Conservation (phyloP, 2,113 vertebrate genomes). For the Nibea coibor region DNA sequence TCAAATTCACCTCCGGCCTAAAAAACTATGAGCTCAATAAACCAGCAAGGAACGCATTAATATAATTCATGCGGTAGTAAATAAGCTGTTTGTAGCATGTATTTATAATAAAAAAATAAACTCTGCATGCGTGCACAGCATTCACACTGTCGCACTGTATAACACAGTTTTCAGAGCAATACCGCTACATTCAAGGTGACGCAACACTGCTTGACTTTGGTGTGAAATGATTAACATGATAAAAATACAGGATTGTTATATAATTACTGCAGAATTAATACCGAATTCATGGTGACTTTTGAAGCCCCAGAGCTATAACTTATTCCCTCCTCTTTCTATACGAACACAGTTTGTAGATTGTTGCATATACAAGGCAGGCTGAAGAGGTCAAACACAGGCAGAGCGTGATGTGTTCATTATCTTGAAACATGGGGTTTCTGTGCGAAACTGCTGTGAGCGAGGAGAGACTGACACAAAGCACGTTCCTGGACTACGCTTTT, state of each 20-base stretch:
- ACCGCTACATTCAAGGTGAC: background rate
- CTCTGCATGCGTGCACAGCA: background rate
- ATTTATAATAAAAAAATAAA: background rate
- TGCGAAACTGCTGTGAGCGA: background rate
- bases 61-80: background rate
- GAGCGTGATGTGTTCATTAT: constrained; percentile 26
- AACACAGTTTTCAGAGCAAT: background rate
- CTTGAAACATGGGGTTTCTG: constrained; percentile 3
- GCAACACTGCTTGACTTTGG: background rate
- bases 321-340: background rate
- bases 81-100: background rate
- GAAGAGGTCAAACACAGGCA: constrained; percentile 40
- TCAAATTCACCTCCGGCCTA: constrained; percentile 25
- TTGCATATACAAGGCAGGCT: background rate
- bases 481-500: background rate
- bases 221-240: constrained; percentile 11
- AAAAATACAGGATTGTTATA: background rate
- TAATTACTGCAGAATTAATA: background rate
- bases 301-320: background rate
- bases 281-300: background rate
- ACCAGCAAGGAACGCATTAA: background rate
- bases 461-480: constrained; percentile 10
- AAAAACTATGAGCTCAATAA: constrained; percentile 12
- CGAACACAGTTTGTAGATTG: background rate
- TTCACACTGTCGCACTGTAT: background rate